Base-by-base conservation (phyloP, 1,140 invertebrate genomes). In the Nephila pilipes region DNA sequence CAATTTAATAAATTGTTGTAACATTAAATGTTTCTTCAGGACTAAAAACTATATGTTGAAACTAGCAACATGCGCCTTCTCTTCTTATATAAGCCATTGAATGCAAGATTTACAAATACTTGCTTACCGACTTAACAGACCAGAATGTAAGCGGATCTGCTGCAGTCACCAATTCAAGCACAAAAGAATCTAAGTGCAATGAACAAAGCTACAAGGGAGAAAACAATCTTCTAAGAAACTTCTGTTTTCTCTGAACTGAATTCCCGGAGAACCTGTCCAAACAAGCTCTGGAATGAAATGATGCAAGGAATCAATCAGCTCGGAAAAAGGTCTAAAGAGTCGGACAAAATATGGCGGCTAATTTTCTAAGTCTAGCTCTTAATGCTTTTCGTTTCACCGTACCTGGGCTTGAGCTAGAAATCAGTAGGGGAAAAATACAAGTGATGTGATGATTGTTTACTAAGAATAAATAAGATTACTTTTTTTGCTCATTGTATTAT, bases 231-330 rank as follows among this genome's bases (percentile, higher is more conserved):
- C 18, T 18, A 38, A 36, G 25, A n/a, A 20, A 60, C 29, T 58
- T 58, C 85, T 87, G 32, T 88, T 88, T 32, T 55, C 58, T 69
- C 1, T 4, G 60, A 87, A 54, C 32, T 75, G 60, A 88, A 88
- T 75, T 88, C 87, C 65, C 87, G 22, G 20, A 69, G 87, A 25
- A 88, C 22, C 63, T 75, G 63, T 88, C 87, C 87, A 88, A 88
- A 88, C 63, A 75, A 65, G 87, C 38, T 29, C 12, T 38, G n/a
- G 25, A 36, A 46, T 75, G 87, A 88, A 88, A 36, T n/a, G 87
- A 55, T 18, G 60, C 87, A 75, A 25, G n/a, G 29, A 88, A 88
- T 32, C 87, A 88, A 88, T 75, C 87, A 55, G 75, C 75, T 88
- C 75, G 38, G 63, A 88, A 20, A 54, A 36, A 29, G 38, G 25